Evolutionary conservation across 1,140 invertebrate genomes (phyloP), one percentile per base, ranked within the genome.

Genomic region (Cotesia typhae): DNA sequence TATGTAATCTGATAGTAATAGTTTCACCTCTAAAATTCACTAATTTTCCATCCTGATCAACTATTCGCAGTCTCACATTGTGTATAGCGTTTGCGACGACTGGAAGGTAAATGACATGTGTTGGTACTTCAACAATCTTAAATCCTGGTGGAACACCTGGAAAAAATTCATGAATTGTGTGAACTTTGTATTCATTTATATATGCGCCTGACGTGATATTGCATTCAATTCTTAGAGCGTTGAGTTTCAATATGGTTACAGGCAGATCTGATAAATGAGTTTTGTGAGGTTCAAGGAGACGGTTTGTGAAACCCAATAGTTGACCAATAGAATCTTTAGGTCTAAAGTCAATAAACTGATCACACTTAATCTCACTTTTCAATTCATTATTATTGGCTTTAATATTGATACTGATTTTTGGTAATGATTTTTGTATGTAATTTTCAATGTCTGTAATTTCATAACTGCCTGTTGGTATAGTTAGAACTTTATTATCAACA

Each of bases 81-180:
- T 47, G 41, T 47, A 47, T 47, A 47, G 41, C 41, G 5, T 47
- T 10, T 47, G 10, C 41, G 41, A 10, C 6, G 41, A 47, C 41
- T 47, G 41, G 41, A 47, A 47, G 41, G 41, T 57, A 20, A 57
- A 57, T 57, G 17, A 57, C 12, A 4, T 57, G 53, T 57, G 53
- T 12, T 57, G 53, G 53, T 57, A 20, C 7, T n/a, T 57, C 17
- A 57, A 57, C 17, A n/a, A 57, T 57, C 53, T 57, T 57, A 57
- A 17, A 57, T 57, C 17, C 53, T 20, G 53, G 53, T 57, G 17
- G 53, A 3, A 57, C 53, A 20, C n/a, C 53, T n/a, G 53, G 53
- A 20, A 57, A 20, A 20, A 57, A 57, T 57, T 57, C 53, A 57
- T 57, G n/a, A n/a, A 20, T 4, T 10, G n/a, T 20, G 12, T 57